These are phyloP conservation scores for Pseudocheirus occidentalis DNA, from an alignment of 2,797 vertebrate genomes.

Conservation along the genomic window DNA sequence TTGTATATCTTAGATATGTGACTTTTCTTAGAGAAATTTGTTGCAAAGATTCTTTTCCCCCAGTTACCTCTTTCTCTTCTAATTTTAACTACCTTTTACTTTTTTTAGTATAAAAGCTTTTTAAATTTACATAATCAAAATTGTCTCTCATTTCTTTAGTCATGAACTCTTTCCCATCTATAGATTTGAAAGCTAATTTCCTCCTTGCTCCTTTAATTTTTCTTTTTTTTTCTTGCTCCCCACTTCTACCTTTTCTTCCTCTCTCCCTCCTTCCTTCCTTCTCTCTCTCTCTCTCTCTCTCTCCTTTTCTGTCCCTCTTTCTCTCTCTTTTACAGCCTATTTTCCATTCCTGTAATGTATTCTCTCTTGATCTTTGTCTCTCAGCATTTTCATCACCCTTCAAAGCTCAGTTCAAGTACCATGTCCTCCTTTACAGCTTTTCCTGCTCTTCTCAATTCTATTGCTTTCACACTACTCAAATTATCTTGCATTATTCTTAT, in stretches of 20 bases:
- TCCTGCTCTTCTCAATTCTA: neutral
- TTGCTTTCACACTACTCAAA: neutral
- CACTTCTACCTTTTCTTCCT: fast-evolving
- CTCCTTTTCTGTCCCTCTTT: neutral
- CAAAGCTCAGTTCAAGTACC: neutral
- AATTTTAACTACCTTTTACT: neutral
- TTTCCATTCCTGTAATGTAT: neutral
- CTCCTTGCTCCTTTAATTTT: neutral
- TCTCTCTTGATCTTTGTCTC: neutral
- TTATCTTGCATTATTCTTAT: neutral
- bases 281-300: neutral
- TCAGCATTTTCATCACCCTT: neutral
- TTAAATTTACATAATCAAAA: no score
- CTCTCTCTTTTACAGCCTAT: neutral
- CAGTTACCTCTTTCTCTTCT: neutral
- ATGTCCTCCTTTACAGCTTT: neutral
- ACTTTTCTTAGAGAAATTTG: neutral
- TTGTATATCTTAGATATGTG: no score
- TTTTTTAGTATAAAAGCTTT: no score
- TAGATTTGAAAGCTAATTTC: no score
- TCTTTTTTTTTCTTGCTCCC: neutral
- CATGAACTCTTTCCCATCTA: no score
- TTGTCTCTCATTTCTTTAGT: no score
- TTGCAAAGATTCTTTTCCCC: neutral
- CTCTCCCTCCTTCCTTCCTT: neutral